A percentile compares a stretch with the other conserved stretches of the same genome.
Evolutionary conservation across 2,888 invertebrate genomes (phyloP).

Genomic region (Salpingus planirostris): DNA sequence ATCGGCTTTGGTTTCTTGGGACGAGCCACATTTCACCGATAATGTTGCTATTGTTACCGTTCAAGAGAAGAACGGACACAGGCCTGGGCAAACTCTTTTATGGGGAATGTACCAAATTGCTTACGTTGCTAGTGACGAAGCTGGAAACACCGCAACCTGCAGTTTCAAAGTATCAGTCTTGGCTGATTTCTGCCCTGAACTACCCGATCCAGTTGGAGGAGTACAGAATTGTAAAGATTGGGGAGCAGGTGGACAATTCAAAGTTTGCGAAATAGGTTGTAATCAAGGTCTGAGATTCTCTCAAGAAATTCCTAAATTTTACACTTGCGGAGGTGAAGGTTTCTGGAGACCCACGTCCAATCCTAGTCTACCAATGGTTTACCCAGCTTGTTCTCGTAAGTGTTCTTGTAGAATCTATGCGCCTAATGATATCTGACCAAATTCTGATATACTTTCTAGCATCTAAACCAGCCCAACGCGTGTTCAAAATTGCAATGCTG

Average conservation of each 20-base stretch:
- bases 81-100: slow-evolving; percentile 77
- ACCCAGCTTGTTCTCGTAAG: slow-evolving; percentile 86
- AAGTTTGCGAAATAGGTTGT: slow-evolving; percentile 87
- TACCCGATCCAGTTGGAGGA: slow-evolving; percentile 86
- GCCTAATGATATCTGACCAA: slow-evolving; percentile 1
- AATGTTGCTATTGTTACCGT: slow-evolving; percentile 74
- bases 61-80: slow-evolving; percentile 77
- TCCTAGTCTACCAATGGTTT: slow-evolving; percentile 71
- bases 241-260: slow-evolving; percentile 94
- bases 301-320: slow-evolving; percentile 90
- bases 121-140: slow-evolving; percentile 87
- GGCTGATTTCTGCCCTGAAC: slow-evolving; percentile 85
- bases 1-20: slow-evolving; percentile 84
- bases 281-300: slow-evolving; percentile 83
- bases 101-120: slow-evolving; percentile 91
- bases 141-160: slow-evolving; percentile 86
- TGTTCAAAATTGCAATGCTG: slow-evolving; percentile 86
- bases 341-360: slow-evolving; percentile 89
- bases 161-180: slow-evolving; percentile 85
- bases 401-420: slow-evolving; percentile 8
- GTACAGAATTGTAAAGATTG: slow-evolving; percentile 87
- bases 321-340: slow-evolving; percentile 96
- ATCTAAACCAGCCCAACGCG: slow-evolving; percentile 84
- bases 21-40: slow-evolving; percentile 84
- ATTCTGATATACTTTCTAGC: slow-evolving; percentile 45